Base-by-base conservation (phyloP, 1,140 invertebrate genomes). In the Saccostrea echinata region DNA sequence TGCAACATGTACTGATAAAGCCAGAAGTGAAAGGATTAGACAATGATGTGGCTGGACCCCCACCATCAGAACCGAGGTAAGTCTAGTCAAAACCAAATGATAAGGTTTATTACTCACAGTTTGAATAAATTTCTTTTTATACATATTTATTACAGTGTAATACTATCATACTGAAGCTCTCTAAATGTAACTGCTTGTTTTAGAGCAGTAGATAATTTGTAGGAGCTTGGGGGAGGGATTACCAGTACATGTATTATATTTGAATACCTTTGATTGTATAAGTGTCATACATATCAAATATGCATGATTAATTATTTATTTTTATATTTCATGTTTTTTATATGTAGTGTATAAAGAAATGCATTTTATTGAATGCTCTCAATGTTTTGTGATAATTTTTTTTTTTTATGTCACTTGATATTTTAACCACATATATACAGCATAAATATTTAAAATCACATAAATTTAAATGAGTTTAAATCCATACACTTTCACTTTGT, bases 1-100 rank as follows among this genome's bases (percentile, higher is more conserved):
- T 94, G 13, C 94, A 95, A 91, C 93, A 93, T 91, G 92, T 93
- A 13, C 88, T 95, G 30, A 91, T 94, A 27, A 94, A 93, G 83
- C 94, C 94, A 35, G 89, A 92, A 61, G 93, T 94, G 11, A 93
- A 93, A 89, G 94, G 94, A 61, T 71, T 95, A 18, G 94, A 95
- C 81, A 90, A 91, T 55, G 94, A 95, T 55, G 93, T 92, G 51
- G 91, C 91, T 18, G 94, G 92, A 30, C 92, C 92, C 27, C 92
- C 92, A 24, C 93, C 94, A n/a, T 87, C 91, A 89, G 94, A 94
- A 89, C 93, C 94, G 51, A 84, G 88, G 94, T 94, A 91, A 88
- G 91, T 89, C 1, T 57, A 13, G 18, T n/a, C 51, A 80, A 1
- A 16, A 80, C 0, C 2, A 43, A 4, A 8, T 1, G 43, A 43